Evolutionary conservation across 37 sponge, comb jelly and placozoan species (phyloP).

Genomic region (Halisarca cf. caerulea): DNA sequence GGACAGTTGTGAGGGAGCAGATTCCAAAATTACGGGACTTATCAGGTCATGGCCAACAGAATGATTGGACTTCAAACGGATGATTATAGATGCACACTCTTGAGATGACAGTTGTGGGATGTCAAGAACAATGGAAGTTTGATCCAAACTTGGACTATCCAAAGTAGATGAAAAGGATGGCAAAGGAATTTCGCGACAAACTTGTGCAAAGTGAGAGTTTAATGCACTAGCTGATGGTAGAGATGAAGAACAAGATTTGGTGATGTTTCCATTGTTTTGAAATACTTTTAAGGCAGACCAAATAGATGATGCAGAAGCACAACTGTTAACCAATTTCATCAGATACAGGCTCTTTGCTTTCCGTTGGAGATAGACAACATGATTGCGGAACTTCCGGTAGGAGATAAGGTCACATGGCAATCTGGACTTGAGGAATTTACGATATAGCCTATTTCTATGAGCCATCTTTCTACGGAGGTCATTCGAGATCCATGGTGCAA

Average conservation of each 20-base stretch:
- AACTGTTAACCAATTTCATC: background rate
- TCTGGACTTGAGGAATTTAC: constrained; percentile 10
- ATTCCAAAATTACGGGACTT: background rate
- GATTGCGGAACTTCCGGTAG: background rate
- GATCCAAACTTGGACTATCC: no score
- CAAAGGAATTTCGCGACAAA: background rate
- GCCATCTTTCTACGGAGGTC: constrained; percentile 6
- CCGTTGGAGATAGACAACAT: background rate
- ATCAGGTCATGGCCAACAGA: constrained; percentile 6
- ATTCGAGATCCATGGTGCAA: background rate
- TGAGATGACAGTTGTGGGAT: constrained; percentile 3
- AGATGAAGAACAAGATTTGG: background rate
- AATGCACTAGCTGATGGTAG: constrained; percentile 14
- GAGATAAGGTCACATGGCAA: background rate
- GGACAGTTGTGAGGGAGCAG: background rate
- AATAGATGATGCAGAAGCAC: background rate
- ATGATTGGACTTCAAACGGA: background rate
- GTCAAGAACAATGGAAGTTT: constrained; percentile 10
- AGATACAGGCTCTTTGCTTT: background rate
- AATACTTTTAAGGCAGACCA: constrained; percentile 10
- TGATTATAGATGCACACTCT: background rate
- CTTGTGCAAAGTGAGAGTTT: constrained; percentile 4
- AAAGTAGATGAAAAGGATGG: background rate
- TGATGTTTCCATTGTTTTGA: background rate
- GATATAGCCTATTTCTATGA: constrained; percentile 14